Evolutionary conservation across 2,797 vertebrate genomes (phyloP).

Genomic region (Brachyalestes nurse): DNA sequence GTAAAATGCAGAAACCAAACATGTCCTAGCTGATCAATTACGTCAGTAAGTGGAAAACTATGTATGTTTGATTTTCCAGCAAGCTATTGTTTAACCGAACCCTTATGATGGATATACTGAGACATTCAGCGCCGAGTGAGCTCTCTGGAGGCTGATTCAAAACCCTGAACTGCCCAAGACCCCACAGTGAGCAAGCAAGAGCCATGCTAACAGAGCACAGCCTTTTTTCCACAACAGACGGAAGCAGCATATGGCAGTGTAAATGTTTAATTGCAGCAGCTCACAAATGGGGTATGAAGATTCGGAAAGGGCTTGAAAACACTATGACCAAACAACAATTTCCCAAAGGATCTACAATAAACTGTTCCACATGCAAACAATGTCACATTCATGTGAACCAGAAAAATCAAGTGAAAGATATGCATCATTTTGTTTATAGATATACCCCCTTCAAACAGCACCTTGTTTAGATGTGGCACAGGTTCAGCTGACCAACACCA

Average conservation of each 20-base stretch:
- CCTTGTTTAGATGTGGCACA: slow-evolving; percentile 18
- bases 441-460: slow-evolving; percentile 5
- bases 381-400: not conserved
- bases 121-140: slow-evolving; percentile 9
- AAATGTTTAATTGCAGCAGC: slow-evolving; percentile 71
- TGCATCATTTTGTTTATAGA: no score
- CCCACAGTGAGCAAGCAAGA: slow-evolving; percentile 26
- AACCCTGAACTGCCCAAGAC: slow-evolving; percentile 40
- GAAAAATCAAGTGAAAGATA: not conserved
- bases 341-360: not conserved
- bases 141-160: slow-evolving; percentile 15
- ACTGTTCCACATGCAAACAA: not conserved
- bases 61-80: no score
- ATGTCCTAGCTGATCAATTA: no score
- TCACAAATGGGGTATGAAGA: slow-evolving; percentile 23
- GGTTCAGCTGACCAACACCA: slow-evolving; percentile 27
- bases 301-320: not conserved
- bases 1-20: no score
- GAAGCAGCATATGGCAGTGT: slow-evolving; percentile 69
- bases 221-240: slow-evolving; percentile 71
- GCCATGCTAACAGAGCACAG: slow-evolving; percentile 55
- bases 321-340: not conserved
- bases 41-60: no score
- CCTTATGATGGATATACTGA: slow-evolving; percentile 3
- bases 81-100: no score